Conservation (phyloP, 2,888 invertebrate genomes). For the Acrobasis suavella region DNA sequence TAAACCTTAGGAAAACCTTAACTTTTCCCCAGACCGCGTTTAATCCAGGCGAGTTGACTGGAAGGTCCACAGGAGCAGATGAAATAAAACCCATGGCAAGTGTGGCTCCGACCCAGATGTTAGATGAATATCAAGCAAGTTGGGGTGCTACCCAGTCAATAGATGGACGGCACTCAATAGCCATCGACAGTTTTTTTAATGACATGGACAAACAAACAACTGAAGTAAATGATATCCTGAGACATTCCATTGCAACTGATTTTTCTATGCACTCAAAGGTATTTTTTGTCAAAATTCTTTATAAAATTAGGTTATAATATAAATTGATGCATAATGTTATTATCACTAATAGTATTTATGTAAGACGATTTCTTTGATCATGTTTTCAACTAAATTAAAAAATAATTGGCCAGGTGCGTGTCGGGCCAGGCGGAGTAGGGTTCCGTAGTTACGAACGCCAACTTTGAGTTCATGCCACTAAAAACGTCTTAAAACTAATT, state of each 20-base stretch:
- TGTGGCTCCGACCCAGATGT: slow-evolving; percentile 24
- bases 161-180: slow-evolving; percentile 57
- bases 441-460: no score
- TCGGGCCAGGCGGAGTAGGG: no score
- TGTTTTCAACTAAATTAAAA: no score
- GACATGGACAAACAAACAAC: slow-evolving; percentile 65
- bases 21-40: slow-evolving; percentile 59
- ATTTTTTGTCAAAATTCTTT: slow-evolving; percentile 26
- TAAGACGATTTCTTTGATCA: no score
- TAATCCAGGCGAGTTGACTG: slow-evolving; percentile 73
- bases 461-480: no score
- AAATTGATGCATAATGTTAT: no score
- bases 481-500: no score
- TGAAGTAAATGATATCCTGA: slow-evolving; percentile 65
- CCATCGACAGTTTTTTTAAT: slow-evolving; percentile 53
- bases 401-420: no score
- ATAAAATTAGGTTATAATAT: no score
- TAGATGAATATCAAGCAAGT: slow-evolving; percentile 35
- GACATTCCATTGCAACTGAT: slow-evolving; percentile 69
- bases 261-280: slow-evolving; percentile 72
- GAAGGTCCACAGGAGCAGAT: slow-evolving; percentile 67
- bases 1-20: background rate
- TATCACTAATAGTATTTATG: no score
- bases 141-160: slow-evolving; percentile 25
- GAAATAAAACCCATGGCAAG: slow-evolving; percentile 38